Percentiles rank a stretch among this genome's conserved stretches.
Evolutionary conservation across 2,113 vertebrate species (phyloP).

Genomic region (Pachyramphus minor): DNA sequence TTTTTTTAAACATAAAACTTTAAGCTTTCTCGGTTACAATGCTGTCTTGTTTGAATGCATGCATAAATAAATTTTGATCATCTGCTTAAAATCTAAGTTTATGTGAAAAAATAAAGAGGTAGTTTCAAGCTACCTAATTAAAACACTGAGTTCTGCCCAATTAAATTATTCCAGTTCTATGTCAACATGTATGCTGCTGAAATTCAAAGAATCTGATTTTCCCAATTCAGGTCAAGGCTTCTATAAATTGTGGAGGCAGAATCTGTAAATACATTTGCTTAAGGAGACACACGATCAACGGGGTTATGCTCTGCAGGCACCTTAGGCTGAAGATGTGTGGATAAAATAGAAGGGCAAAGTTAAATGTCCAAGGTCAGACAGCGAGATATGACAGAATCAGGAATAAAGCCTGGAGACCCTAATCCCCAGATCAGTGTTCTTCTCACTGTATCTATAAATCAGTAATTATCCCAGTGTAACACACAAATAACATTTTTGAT

Average conservation of each 20-base stretch:
- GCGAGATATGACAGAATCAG: neutral
- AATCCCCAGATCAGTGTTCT: neutral
- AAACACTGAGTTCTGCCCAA: neutral
- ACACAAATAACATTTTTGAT: neutral
- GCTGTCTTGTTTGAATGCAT: neutral
- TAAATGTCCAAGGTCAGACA: neutral
- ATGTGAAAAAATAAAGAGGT: slow-evolving; percentile 6
- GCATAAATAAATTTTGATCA: slow-evolving; percentile 16
- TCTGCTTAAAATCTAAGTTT: slow-evolving; percentile 28
- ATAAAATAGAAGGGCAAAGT: neutral
- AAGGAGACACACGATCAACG: neutral
- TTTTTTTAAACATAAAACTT: slow-evolving; percentile 49
- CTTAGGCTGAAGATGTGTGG: neutral
- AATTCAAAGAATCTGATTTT: neutral
- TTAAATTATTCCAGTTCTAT: neutral
- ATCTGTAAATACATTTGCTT: neutral
- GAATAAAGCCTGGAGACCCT: neutral
- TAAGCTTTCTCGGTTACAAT: slow-evolving; percentile 43
- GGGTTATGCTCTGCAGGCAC: neutral
- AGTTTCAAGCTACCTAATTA: neutral
- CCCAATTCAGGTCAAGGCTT: neutral
- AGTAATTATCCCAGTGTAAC: neutral
- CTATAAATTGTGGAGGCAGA: neutral
- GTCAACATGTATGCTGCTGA: neutral
- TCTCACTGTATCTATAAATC: neutral